phyloP scores from a whole-genome alignment of 2,888 invertebrate genomes.

The Tridacna crocea region DNA sequence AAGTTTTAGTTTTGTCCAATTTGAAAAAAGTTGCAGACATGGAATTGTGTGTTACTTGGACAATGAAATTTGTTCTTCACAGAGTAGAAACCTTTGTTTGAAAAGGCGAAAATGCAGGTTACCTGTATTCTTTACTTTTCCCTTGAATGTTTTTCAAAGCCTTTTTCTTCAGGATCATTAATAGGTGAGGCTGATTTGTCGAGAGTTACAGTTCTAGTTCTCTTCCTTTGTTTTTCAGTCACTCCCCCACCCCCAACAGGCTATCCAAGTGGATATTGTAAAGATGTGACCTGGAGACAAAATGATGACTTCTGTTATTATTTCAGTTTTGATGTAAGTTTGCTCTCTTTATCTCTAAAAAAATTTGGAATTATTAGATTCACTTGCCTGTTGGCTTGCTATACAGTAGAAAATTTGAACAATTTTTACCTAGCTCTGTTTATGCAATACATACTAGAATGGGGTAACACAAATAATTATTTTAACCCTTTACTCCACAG shows the following conservation, averaged over 20 bases:
- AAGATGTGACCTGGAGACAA: constrained; percentile 51
- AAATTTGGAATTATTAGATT: neutral
- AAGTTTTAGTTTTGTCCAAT: too few species aligned
- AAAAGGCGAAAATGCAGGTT: neutral
- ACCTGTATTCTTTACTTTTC: too few species aligned
- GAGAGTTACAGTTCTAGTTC: neutral
- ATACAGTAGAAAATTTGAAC: neutral
- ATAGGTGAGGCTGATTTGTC: neutral
- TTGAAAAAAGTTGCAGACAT: too few species aligned
- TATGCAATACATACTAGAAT: too few species aligned
- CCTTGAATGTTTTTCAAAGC: neutral
- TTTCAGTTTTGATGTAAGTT: constrained; percentile 40
- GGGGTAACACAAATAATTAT: too few species aligned
- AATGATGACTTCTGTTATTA: constrained; percentile 62
- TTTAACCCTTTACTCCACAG: too few species aligned
- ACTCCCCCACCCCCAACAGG: constrained; percentile 42
- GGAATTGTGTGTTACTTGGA: too few species aligned
- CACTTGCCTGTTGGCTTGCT: neutral
- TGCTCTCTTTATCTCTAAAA: neutral
- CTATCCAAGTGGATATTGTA: constrained; percentile 55
- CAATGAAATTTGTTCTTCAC: neutral
- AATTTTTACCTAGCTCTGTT: too few species aligned
- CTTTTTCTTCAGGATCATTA: neutral
- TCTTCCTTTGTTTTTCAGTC: constrained; percentile 30
- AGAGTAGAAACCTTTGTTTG: neutral